Evolutionary conservation across 2,797 vertebrate genomes (phyloP).

Genomic region (Masticophis lateralis): DNA sequence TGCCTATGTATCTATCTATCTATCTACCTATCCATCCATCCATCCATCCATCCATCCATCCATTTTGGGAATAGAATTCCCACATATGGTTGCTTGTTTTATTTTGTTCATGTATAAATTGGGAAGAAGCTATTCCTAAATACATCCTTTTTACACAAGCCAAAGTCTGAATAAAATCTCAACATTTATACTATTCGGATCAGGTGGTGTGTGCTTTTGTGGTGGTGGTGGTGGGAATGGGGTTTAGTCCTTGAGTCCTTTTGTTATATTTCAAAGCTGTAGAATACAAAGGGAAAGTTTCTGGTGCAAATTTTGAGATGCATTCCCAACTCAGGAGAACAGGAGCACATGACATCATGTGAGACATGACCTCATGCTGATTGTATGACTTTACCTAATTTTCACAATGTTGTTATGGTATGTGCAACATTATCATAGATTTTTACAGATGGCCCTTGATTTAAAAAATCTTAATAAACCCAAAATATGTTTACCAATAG

Average conservation of each 20-base stretch:
- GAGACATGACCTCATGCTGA: neutral
- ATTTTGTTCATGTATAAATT: neutral
- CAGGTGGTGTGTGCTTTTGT: neutral
- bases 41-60: no score
- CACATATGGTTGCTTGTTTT: neutral
- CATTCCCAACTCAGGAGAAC: neutral
- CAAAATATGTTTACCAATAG: neutral
- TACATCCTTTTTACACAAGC: neutral
- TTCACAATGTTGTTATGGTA: neutral
- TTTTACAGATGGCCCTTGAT: neutral
- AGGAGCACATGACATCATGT: neutral
- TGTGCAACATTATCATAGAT: neutral
- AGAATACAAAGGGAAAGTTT: neutral
- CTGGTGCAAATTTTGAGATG: neutral
- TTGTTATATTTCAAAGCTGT: neutral
- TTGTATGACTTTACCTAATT: neutral
- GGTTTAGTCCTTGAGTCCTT: neutral
- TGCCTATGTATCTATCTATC: no score
- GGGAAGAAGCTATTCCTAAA: neutral
- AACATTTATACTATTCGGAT: neutral
- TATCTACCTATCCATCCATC: no score
- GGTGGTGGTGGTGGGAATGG: no score
- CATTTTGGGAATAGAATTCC: neutral
- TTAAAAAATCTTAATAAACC: neutral
- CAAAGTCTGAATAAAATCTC: neutral